Percentiles rank a stretch among this genome's conserved stretches.
phyloP scores from a whole-genome alignment of 2,113 vertebrate species.

The Scortum barcoo region DNA sequence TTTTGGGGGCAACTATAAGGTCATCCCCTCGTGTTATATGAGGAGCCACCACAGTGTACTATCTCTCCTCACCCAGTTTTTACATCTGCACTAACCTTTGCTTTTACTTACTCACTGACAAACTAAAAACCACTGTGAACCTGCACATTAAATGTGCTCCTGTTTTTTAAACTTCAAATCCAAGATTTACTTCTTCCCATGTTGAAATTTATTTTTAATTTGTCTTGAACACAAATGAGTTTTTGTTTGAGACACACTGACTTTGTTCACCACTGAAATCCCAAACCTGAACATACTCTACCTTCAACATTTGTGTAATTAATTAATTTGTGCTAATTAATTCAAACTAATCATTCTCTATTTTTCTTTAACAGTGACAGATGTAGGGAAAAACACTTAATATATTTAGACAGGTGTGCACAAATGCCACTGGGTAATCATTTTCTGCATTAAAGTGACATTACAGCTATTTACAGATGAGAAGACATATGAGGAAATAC shows the following conservation, averaged over 20 bases:
- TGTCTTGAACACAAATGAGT: neutral
- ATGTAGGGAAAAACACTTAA: neutral
- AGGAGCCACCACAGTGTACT: neutral
- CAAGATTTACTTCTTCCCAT: neutral
- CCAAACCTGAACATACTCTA: neutral
- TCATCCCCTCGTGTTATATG: neutral
- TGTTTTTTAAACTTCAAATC: neutral
- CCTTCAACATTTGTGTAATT: neutral
- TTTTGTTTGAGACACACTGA: neutral
- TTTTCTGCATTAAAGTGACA: constrained; percentile 23
- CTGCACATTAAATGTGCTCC: neutral
- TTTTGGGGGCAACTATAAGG: neutral
- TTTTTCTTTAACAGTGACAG: neutral
- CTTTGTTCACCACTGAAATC: neutral
- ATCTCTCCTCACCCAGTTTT: neutral
- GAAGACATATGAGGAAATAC: constrained; percentile 37
- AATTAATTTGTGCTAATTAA: neutral
- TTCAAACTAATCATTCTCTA: too few relatives aligned
- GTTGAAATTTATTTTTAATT: neutral
- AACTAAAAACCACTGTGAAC: neutral
- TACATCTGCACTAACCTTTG: neutral
- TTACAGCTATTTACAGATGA: constrained; percentile 30
- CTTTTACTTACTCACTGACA: neutral
- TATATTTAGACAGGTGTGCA: neutral
- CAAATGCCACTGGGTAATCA: neutral